Evolutionary conservation across 2,888 invertebrate genomes (phyloP).

Genomic region (Taphrorychus bicolor): DNA sequence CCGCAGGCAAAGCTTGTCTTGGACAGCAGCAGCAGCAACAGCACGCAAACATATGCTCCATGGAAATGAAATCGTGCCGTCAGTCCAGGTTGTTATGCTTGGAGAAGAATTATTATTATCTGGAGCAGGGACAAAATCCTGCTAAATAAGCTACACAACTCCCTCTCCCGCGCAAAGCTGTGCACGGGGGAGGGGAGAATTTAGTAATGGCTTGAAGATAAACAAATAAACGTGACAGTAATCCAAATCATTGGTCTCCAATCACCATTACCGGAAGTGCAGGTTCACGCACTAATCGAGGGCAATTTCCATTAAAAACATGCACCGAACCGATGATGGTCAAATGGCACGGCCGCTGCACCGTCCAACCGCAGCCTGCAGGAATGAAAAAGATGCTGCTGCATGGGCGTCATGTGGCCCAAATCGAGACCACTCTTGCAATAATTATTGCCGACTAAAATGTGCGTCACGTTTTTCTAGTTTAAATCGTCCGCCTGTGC

Average conservation of each 20-base stretch:
- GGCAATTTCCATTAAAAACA: conserved; percentile 1
- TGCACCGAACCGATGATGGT: not conserved
- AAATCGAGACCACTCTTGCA: conserved; percentile 44
- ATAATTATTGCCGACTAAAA: conserved; percentile 58
- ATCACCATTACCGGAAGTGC: not conserved
- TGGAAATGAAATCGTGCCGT: too few species aligned
- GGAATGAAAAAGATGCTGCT: conserved; percentile 25
- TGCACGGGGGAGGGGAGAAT: too few species aligned
- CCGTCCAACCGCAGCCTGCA: not conserved
- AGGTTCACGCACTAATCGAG: not conserved
- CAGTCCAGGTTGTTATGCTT: too few species aligned
- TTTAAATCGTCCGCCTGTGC: conserved; percentile 52
- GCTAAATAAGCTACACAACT: too few species aligned
- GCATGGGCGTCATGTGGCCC: conserved; percentile 30
- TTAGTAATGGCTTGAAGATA: not conserved
- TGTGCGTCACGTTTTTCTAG: conserved; percentile 60
- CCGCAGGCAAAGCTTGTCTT: too few species aligned
- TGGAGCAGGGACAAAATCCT: too few species aligned
- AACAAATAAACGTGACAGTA: too few species aligned
- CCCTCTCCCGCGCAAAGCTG: too few species aligned
- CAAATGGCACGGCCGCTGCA: not conserved
- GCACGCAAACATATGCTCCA: too few species aligned
- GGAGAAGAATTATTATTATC: too few species aligned
- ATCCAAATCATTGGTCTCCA: too few species aligned
- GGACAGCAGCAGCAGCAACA: too few species aligned